Percentiles rank a stretch among this genome's conserved stretches.
Conservation (phyloP, 2,888 invertebrate genomes). For the Tanytarsus gracilentus region DNA sequence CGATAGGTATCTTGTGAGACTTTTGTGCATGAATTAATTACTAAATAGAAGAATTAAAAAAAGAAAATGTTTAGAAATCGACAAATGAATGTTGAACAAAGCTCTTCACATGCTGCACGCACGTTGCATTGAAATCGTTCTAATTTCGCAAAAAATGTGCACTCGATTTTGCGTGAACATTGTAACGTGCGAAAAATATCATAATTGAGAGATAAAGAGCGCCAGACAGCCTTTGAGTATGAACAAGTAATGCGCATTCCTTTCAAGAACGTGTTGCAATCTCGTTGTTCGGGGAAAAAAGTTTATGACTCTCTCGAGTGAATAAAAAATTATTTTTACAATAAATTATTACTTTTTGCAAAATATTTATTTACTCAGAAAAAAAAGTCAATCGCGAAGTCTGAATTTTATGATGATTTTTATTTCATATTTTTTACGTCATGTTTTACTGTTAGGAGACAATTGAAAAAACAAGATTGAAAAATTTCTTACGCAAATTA, state of each 20-base stretch:
- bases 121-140: not conserved
- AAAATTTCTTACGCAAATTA: too few species aligned
- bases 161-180: not conserved
- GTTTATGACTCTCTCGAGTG: too few species aligned
- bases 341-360: not conserved
- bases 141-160: not conserved
- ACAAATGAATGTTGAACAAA: not conserved
- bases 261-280: slow-evolving; percentile 13
- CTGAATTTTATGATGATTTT: too few species aligned
- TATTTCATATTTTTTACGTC: too few species aligned
- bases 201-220: not conserved
- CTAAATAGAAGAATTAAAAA: too few species aligned
- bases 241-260: not conserved
- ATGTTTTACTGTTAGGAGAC: too few species aligned
- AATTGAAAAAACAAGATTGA: too few species aligned
- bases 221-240: slow-evolving; percentile 1
- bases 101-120: not conserved
- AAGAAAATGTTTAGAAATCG: not conserved
- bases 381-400: too few species aligned
- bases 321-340: not conserved
- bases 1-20: too few species aligned
- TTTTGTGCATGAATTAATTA: too few species aligned
- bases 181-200: slow-evolving; percentile 1
- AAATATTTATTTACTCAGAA: not conserved
- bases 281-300: not conserved